Base-by-base conservation (phyloP, 2,797 vertebrate species). In the Protonibea diacanthus region DNA sequence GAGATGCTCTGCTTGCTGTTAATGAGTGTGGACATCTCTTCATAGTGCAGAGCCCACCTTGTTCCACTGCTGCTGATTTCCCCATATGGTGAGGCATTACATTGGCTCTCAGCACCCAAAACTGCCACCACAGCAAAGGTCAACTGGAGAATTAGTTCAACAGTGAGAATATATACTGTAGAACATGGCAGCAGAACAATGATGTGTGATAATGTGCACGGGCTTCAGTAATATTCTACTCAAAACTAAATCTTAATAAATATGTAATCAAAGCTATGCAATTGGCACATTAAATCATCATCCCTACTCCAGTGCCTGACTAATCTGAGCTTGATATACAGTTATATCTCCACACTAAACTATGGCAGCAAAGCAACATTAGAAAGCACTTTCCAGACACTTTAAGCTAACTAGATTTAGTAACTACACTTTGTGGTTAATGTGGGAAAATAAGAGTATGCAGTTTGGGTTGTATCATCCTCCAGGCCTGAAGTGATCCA, bases 11-110 rank as follows among this genome's bases (percentile, higher is more conserved):
- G 70, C 65, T 64, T 68, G 66, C 52, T 15, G 40, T 49, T 86
- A 81, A 78, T 78, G 53, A 78, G 67, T 64, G 52, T 60, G 61
- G 80, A 74, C 77, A 59, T 59, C 42, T 80, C 52, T 60, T 78
- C 74, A 57, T 69, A 80, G 53, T 53, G 38, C 59, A 23, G 59
- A 72, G 40, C 40, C 48, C 21, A 47, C 38, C 45, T 60, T 45
- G 48, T 47, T 56, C 23, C 59, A 55, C 59, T 72, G 71, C 64
- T 45, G 58, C 63, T 42, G 45, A 48, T 49, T 71, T 71, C 15
- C 45, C 38, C 53, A 44, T 63, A 72, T 49, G 48, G 66, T 51
- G 57, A 68, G 8, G 29, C 49, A 25, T 53, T 51, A 33, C 53
- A 56, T 27, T 44, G 48, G 42, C 58, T 52, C 23, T 68, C 20